Conservation (phyloP, 2,113 vertebrate genomes). For the Cavia porcellus region DNA sequence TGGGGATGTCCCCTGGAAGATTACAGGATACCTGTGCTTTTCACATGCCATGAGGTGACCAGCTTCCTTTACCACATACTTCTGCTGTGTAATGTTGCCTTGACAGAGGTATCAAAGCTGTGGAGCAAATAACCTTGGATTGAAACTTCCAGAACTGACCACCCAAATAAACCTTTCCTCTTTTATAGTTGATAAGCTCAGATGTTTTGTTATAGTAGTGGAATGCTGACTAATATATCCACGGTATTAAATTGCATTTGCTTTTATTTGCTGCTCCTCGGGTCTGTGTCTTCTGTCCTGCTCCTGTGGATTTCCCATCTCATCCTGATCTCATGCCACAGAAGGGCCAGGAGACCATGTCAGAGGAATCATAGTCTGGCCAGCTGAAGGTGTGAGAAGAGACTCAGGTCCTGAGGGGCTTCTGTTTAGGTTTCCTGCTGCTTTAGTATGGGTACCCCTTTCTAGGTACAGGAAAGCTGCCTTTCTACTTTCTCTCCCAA, state of each 20-base stretch:
- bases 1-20: background rate
- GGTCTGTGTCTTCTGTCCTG: background rate
- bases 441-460: background rate
- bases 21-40: background rate
- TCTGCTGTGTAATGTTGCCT: background rate
- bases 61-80: background rate
- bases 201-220: background rate
- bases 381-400: background rate
- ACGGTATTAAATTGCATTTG: background rate
- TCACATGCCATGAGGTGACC: background rate
- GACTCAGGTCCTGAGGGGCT: background rate
- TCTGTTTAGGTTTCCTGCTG: too few relatives aligned
- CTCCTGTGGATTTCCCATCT: background rate
- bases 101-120: background rate
- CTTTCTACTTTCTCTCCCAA: too few relatives aligned
- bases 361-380: background rate
- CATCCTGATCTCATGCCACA: too few relatives aligned
- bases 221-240: background rate
- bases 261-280: background rate
- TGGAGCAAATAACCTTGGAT: background rate
- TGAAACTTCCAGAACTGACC: background rate
- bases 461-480: background rate
- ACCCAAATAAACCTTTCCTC: background rate
- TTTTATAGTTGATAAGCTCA: background rate
- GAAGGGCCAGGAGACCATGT: background rate